These are phyloP conservation scores for Hydrozoanthus gracilis DNA, from an alignment of 92 coral and sea anemone species.

Conservation along the genomic window DNA sequence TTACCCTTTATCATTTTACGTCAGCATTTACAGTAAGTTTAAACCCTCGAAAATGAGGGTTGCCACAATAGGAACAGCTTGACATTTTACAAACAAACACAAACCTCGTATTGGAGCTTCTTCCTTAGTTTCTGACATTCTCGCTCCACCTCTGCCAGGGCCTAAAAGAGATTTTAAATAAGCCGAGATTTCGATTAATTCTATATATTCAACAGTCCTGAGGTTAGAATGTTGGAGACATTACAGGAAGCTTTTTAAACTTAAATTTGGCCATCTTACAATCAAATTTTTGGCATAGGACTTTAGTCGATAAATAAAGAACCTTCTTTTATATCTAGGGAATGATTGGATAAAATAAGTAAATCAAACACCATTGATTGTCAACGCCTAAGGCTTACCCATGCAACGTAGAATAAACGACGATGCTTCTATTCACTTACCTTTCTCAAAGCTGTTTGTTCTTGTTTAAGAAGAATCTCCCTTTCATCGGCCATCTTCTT, in stretches of 20 bases:
- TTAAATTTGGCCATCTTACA: no score
- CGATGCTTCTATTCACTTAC: conserved; percentile 41
- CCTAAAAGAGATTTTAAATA: conserved; percentile 49
- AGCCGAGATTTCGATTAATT: neutral
- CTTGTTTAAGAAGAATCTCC: conserved; percentile 91
- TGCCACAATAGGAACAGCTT: no score
- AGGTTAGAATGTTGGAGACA: neutral
- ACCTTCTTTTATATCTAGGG: no score
- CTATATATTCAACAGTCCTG: neutral
- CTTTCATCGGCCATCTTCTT: conserved; percentile 92
- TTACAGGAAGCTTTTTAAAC: no score
- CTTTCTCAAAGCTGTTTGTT: conserved; percentile 94
- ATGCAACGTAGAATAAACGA: neutral
- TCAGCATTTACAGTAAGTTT: no score
- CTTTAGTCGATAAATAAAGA: no score
- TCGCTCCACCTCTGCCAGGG: conserved; percentile 87
- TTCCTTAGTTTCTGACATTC: conserved; percentile 88
- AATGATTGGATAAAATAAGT: no score
- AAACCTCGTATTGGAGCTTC: conserved; percentile 87
- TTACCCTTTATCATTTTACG: no score
- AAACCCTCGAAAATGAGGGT: no score
- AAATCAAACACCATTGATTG: neutral
- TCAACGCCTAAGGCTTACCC: neutral
- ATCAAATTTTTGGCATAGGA: no score
- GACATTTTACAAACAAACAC: no score